Base-by-base conservation (phyloP, 2,888 invertebrate genomes). In the Acleris laterana region DNA sequence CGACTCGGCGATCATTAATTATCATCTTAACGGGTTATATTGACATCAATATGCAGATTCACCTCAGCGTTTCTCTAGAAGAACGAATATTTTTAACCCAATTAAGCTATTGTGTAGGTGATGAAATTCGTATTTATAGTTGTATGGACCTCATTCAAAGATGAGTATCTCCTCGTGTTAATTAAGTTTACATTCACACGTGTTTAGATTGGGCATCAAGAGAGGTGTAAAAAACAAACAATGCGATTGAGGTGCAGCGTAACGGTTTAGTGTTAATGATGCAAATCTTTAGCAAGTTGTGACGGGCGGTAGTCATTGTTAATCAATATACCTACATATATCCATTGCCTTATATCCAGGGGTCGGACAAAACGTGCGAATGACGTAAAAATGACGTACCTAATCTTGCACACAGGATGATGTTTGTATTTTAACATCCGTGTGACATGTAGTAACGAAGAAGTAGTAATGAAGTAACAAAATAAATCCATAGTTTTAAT, bases 1-100 rank as follows among this genome's bases (percentile, higher is more conserved):
- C 63, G 62, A 60, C 38, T 38, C 38, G 38, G 38, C 28, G 50
- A 38, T 66, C 66, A 66, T 66, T 62, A 51, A 66, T 62, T 62
- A 63, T 46, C 61, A 59, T 56, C 59, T 57, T 61, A 70, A 65
- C 62, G 61, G 68, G 49, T 52, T 62, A 66, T 68, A 69, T 69
- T 69, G 63, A 69, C 68, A 69, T 63, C 63, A 55, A 66, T 68
- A 69, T 69, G 69, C 59, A 63, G 61, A 66, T 62, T 68, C 49
- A 66, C 52, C 55, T 59, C 38, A 17, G 49, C 51, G 56, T 57
- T 62, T 66, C 62, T 66, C 51, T 51, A 57, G 51, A 49, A 48
- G 59, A 52, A 66, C 20, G 22, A 50, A 66, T 66, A 66, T 62
- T 66, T 59, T 66, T 62, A 66, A 62, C 66, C 66, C 62, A 66